Percentiles rank a stretch among this genome's conserved stretches.
Conservation (phyloP, 2,113 vertebrate species). For the Dolichotis patagonum region DNA sequence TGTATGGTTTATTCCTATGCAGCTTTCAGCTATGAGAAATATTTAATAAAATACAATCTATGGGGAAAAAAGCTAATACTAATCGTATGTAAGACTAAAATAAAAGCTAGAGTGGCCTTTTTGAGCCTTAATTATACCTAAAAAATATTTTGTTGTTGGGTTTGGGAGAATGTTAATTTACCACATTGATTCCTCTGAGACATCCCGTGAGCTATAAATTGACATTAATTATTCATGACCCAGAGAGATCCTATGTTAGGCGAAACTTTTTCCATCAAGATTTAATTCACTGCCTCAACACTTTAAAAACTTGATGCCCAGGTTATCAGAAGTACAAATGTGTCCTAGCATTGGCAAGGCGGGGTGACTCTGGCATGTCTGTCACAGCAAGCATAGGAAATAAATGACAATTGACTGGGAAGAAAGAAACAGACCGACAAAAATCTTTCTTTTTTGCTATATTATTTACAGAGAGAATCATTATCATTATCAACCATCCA, state of each 20-base stretch:
- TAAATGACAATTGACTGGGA: slow-evolving; percentile 58
- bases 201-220: slow-evolving; percentile 79
- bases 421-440: slow-evolving; percentile 72
- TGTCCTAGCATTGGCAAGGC: slow-evolving; percentile 70
- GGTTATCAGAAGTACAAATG: slow-evolving; percentile 70
- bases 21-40: slow-evolving; percentile 30
- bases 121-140: slow-evolving; percentile 75
- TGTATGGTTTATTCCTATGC: neutral
- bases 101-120: slow-evolving; percentile 19
- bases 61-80: slow-evolving; percentile 7
- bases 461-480: slow-evolving; percentile 74
- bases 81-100: slow-evolving; percentile 19
- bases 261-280: slow-evolving; percentile 82
- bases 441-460: slow-evolving; percentile 57
- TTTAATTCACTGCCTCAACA: slow-evolving; percentile 78
- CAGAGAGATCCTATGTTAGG: slow-evolving; percentile 79
- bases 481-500: slow-evolving; percentile 59
- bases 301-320: slow-evolving; percentile 76
- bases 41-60: slow-evolving; percentile 41
- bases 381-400: slow-evolving; percentile 68
- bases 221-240: slow-evolving; percentile 83
- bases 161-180: slow-evolving; percentile 80
- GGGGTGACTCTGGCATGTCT: slow-evolving; percentile 55
- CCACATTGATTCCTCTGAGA: slow-evolving; percentile 80
- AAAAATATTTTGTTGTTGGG: slow-evolving; percentile 74